Conservation (phyloP, 2,888 invertebrate genomes). For the Notodonta ziczac region DNA sequence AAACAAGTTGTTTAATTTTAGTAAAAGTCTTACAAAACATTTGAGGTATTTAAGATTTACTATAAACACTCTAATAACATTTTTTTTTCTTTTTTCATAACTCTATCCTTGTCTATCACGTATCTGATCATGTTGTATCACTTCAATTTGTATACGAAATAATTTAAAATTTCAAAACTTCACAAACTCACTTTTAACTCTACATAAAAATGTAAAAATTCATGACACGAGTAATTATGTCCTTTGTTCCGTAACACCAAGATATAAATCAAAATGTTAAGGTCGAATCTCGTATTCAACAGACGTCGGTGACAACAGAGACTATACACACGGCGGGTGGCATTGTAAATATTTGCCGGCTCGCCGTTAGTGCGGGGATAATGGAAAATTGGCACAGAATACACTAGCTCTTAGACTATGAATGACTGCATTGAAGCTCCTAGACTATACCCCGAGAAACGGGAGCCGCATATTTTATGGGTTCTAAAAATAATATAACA, state of each 20-base stretch:
- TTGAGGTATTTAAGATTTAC: no score
- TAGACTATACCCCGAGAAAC: constrained; percentile 20
- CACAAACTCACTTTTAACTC: no score
- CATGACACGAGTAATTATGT: constrained; percentile 32
- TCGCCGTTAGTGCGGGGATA: constrained; percentile 59
- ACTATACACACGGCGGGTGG: constrained; percentile 56
- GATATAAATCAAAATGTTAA: constrained; percentile 31
- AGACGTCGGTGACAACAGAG: constrained; percentile 49
- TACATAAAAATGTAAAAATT: background rate
- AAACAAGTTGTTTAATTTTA: no score
- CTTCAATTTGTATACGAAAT: no score
- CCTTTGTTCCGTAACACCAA: constrained; percentile 36
- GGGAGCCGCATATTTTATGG: background rate
- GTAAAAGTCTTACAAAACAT: no score
- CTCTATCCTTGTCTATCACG: no score
- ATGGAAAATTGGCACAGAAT: constrained; percentile 71
- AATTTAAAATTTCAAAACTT: no score
- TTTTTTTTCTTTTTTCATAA: no score
- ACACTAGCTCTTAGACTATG: constrained; percentile 58
- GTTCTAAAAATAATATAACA: no score
- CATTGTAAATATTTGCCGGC: constrained; percentile 47
- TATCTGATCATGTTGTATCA: no score
- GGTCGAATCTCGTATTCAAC: constrained; percentile 52
- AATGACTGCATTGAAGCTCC: constrained; percentile 51
- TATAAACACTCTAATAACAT: no score